Percentiles rank a stretch among this genome's conserved stretches.
These are phyloP conservation scores for Eupristina koningsbergeri DNA, from an alignment of 1,140 invertebrate genomes.

Conservation along the genomic window DNA sequence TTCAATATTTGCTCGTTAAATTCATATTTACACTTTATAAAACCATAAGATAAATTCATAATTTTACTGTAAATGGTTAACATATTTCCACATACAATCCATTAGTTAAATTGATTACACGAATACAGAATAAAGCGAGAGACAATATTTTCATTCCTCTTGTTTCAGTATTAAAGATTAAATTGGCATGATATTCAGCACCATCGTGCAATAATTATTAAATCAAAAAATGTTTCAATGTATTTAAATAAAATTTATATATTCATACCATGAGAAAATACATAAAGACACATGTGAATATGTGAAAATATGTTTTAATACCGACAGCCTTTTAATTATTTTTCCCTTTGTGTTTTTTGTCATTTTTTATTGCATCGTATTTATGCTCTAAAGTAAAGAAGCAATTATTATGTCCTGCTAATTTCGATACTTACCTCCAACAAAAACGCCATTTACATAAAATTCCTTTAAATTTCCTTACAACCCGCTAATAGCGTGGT, in stretches of 20 bases:
- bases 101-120: background rate
- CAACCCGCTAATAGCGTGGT: background rate
- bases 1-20: background rate
- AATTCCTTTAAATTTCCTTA: background rate
- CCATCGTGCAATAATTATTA: background rate
- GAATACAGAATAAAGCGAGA: too few species aligned
- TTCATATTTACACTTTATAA: conserved; percentile 9
- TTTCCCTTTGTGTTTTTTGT: too few species aligned
- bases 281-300: too few species aligned
- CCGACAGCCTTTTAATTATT: too few species aligned
- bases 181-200: background rate
- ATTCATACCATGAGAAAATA: too few species aligned
- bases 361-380: too few species aligned
- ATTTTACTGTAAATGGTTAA: background rate
- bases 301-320: background rate
- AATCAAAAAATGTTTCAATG: background rate
- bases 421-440: too few species aligned
- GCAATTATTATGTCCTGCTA: too few species aligned
- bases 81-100: background rate
- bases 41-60: background rate
- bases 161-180: background rate
- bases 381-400: too few species aligned
- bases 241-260: too few species aligned
- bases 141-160: too few species aligned
- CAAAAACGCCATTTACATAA: background rate